Percentiles rank a stretch among this genome's conserved stretches.
Evolutionary conservation across 1,140 invertebrate species (phyloP).

Genomic region (Polypedilum vanderplanki): DNA sequence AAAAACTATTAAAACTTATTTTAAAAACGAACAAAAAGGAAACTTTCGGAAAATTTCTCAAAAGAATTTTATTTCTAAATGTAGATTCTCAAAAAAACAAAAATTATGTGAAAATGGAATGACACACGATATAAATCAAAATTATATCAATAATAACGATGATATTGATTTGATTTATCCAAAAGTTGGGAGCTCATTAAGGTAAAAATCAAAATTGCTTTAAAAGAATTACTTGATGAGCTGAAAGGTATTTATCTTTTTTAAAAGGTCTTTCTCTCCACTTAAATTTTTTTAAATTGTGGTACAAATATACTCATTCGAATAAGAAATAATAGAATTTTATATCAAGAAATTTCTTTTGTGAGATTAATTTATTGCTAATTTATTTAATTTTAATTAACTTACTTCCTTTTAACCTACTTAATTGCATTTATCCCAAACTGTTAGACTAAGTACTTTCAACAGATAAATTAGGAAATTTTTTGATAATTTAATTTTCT

Average conservation of each 20-base stretch:
- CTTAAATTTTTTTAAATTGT: too few relatives aligned
- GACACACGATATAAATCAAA: conserved; percentile 30
- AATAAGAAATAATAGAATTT: too few relatives aligned
- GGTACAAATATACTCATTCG: too few relatives aligned
- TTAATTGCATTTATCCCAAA: too few relatives aligned
- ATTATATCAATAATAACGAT: conserved; percentile 32
- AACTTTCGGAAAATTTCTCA: conserved; percentile 24
- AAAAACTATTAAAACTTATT: background rate
- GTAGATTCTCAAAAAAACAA: conserved; percentile 22
- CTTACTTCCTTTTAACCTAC: too few relatives aligned
- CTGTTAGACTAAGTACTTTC: too few relatives aligned
- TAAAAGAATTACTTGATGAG: background rate
- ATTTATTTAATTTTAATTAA: too few relatives aligned
- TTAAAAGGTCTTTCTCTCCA: background rate
- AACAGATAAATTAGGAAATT: too few relatives aligned
- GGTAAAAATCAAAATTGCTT: conserved; percentile 37
- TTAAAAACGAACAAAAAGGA: background rate
- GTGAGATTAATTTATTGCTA: too few relatives aligned
- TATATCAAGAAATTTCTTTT: too few relatives aligned
- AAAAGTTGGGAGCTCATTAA: conserved; percentile 44
- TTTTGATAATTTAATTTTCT: background rate
- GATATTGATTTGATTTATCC: conserved; percentile 30
- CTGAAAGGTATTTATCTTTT: background rate
- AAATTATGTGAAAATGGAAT: background rate
- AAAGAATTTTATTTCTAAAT: conserved; percentile 15